Conservation (phyloP, 2,113 vertebrate genomes). For the Plecotus auritus region DNA sequence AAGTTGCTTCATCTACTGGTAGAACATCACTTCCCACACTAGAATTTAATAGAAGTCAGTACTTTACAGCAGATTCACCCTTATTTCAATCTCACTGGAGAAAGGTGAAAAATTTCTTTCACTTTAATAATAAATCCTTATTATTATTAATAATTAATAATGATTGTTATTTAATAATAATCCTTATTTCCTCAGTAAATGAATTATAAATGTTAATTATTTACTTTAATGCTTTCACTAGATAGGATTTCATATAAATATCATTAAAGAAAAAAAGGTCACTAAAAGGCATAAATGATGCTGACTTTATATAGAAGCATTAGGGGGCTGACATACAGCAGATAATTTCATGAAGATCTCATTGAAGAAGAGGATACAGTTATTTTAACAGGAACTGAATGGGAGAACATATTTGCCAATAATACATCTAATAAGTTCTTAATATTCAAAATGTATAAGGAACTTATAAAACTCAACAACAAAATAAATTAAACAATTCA, state of each 20-base stretch:
- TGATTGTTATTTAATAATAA: no score
- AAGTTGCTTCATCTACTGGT: not conserved
- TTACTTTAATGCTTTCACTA: constrained; percentile 32
- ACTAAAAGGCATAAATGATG: constrained; percentile 5
- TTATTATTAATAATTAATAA: no score
- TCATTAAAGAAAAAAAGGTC: constrained; percentile 58
- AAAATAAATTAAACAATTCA: not conserved
- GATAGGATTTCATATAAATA: constrained; percentile 38
- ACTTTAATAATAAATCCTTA: not conserved
- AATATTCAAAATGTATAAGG: not conserved
- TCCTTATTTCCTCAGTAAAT: not conserved
- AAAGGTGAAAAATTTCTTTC: not conserved
- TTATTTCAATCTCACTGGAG: constrained; percentile 4
- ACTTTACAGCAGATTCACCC: not conserved
- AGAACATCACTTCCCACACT: not conserved
- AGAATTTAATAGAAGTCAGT: not conserved
- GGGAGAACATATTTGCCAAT: not conserved
- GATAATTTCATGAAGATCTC: constrained; percentile 17
- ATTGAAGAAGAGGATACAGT: not conserved
- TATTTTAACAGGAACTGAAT: not conserved
- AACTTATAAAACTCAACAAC: not conserved
- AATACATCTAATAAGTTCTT: not conserved
- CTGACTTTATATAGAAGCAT: not conserved
- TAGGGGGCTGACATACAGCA: not conserved
- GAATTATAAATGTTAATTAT: constrained; percentile 13